Evolutionary conservation across 2,113 vertebrate genomes (phyloP).

Genomic region (Prinia subflava): DNA sequence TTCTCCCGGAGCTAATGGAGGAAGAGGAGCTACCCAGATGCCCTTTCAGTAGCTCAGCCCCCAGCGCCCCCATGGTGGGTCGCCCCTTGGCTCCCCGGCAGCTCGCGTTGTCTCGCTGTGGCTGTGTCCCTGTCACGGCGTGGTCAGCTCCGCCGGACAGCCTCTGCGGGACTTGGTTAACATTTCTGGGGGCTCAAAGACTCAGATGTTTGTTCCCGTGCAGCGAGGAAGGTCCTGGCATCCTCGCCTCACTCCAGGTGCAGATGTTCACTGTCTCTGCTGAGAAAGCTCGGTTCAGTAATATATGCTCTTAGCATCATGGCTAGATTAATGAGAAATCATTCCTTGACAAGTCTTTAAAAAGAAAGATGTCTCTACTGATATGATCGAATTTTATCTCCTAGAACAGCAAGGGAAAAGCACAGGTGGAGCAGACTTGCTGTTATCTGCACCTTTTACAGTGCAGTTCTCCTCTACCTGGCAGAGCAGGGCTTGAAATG

Average conservation of each 20-base stretch:
- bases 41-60: neutral
- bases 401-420: neutral
- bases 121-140: neutral
- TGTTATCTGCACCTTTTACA: neutral
- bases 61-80: rapidly evolving
- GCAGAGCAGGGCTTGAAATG: neutral
- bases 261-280: neutral
- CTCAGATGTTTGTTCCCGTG: neutral
- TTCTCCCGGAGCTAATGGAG: neutral
- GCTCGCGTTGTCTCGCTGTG: neutral
- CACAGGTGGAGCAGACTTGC: neutral
- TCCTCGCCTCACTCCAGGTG: neutral
- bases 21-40: neutral
- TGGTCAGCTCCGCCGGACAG: neutral
- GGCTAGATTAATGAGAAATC: neutral
- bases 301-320: neutral
- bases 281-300: neutral
- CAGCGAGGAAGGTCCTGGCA: neutral
- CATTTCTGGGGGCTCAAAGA: neutral
- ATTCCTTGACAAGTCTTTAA: neutral
- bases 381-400: neutral
- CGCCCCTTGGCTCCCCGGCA: neutral
- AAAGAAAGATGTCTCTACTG: neutral
- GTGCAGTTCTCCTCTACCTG: neutral
- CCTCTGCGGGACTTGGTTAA: neutral